phyloP scores from a whole-genome alignment of 2,888 invertebrate genomes.

The Lydus trimaculatus region DNA sequence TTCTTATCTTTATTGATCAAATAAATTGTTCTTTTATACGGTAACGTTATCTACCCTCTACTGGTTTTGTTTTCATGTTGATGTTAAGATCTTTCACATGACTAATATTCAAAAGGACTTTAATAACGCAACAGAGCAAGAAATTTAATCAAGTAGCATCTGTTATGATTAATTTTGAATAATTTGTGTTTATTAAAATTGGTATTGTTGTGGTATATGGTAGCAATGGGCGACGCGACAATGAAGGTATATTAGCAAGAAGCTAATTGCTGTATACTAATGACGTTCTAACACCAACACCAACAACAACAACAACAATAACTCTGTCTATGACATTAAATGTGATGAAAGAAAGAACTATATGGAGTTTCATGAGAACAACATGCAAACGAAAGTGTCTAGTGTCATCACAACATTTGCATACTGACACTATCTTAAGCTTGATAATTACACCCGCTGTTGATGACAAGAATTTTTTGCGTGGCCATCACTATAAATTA shows the following conservation, averaged over 20 bases:
- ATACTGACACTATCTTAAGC: slow-evolving; percentile 35
- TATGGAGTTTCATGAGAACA: slow-evolving; percentile 12
- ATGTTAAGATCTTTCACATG: slow-evolving; percentile 10
- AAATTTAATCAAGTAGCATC: slow-evolving; percentile 35
- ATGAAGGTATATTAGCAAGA: neutral
- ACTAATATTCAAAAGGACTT: slow-evolving; percentile 29
- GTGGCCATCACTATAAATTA: slow-evolving; percentile 26
- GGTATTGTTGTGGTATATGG: neutral
- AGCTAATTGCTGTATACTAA: slow-evolving; percentile 18
- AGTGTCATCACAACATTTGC: slow-evolving; percentile 34
- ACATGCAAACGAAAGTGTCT: slow-evolving; percentile 32
- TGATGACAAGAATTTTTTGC: slow-evolving; percentile 33
- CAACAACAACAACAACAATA: too few relatives aligned
- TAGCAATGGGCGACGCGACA: neutral
- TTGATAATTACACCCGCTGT: slow-evolving; percentile 35
- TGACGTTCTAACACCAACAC: slow-evolving; percentile 13
- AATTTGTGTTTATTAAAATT: slow-evolving; percentile 22
- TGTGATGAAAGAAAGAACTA: slow-evolving; percentile 3
- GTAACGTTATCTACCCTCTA: neutral
- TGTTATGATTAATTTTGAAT: slow-evolving; percentile 33
- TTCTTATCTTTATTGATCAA: neutral
- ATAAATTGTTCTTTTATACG: neutral
- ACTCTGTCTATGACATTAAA: slow-evolving; percentile 12
- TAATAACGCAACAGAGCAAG: slow-evolving; percentile 27
- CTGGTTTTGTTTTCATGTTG: neutral